Conservation (phyloP, 2,888 invertebrate genomes). For the Tenthredo scrophulariae region DNA sequence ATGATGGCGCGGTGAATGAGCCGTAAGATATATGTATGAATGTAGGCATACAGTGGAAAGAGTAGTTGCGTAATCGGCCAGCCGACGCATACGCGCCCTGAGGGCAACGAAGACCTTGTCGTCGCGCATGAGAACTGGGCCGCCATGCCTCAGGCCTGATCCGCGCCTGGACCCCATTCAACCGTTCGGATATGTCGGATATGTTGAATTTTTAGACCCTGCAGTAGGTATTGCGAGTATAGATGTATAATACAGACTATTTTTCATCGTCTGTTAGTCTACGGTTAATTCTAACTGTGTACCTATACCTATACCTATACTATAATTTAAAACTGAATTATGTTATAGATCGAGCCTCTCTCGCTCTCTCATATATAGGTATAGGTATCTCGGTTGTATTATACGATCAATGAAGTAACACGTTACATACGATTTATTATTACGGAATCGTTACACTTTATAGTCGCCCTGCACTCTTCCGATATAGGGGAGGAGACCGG, state of each 20-base stretch:
- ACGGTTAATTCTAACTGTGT: neutral
- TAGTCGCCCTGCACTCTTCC: too few species aligned
- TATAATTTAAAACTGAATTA: neutral
- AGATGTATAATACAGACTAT: neutral
- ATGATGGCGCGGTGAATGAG: constrained; percentile 24
- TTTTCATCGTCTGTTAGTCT: constrained; percentile 16
- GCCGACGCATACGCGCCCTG: constrained; percentile 68
- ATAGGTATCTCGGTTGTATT: neutral
- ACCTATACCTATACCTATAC: neutral
- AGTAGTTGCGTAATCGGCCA: constrained; percentile 69
- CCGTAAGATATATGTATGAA: constrained; percentile 16
- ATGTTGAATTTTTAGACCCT: constrained; percentile 41
- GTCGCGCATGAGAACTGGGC: constrained; percentile 76
- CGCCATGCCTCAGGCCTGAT: constrained; percentile 64
- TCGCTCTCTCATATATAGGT: neutral
- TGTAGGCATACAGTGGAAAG: constrained; percentile 48
- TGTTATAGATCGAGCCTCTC: neutral
- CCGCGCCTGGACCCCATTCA: constrained; percentile 60
- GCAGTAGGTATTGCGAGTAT: neutral
- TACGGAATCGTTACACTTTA: neutral
- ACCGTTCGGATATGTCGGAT: constrained; percentile 59
- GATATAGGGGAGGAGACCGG: too few species aligned
- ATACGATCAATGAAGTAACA: constrained; percentile 44
- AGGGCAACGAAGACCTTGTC: constrained; percentile 74
- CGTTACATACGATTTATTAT: neutral